These are phyloP conservation scores for Acanthiza pusilla DNA, from an alignment of 2,797 vertebrate genomes.

Conservation along the genomic window DNA sequence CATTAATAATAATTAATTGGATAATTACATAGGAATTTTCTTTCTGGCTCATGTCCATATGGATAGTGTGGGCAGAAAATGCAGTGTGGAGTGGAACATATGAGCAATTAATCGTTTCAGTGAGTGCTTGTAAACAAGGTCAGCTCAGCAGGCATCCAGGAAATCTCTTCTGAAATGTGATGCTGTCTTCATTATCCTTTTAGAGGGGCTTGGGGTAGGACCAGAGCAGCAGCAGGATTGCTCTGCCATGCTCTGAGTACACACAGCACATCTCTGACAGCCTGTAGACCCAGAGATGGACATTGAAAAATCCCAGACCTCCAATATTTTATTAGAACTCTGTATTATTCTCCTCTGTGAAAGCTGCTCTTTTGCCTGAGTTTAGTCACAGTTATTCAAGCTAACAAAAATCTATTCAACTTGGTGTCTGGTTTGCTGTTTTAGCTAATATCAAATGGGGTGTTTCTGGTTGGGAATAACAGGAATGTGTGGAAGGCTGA, in stretches of 20 bases:
- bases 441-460: background rate
- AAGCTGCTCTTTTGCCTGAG: background rate
- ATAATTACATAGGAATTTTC: slow-evolving; percentile 2
- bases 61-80: background rate
- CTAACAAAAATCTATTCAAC: background rate
- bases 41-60: background rate
- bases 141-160: background rate
- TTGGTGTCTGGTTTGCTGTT: background rate
- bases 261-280: background rate
- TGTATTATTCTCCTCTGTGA: background rate
- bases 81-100: background rate
- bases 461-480: background rate
- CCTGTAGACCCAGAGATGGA: background rate
- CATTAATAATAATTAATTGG: slow-evolving; percentile 15
- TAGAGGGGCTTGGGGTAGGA: background rate
- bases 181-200: slow-evolving; percentile 19
- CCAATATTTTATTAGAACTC: background rate
- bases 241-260: background rate
- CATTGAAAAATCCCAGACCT: background rate
- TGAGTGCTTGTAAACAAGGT: slow-evolving; percentile 22
- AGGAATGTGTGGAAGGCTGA: background rate
- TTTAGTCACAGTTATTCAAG: background rate
- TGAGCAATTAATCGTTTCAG: background rate
- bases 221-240: background rate
- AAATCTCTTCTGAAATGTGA: slow-evolving; percentile 18